Evolutionary conservation across 2,888 invertebrate genomes (phyloP), one percentile per base, ranked within the genome.

Genomic region (Odontocerum albicorne): DNA sequence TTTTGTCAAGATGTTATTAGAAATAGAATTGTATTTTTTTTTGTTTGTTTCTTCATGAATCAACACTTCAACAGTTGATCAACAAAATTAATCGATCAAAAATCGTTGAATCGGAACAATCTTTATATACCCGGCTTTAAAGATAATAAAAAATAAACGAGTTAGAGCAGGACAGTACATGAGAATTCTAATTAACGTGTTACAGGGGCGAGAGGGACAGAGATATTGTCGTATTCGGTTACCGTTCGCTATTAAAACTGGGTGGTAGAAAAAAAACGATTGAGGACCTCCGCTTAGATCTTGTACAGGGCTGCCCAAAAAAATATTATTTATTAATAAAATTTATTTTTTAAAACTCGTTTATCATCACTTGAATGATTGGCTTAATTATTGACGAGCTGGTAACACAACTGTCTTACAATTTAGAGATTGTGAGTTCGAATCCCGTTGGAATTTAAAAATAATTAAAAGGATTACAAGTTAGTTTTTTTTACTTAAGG

Each of bases 211-310:
- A 49, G 42, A 40, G 42, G 21, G 49, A 49, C 42, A 21, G 49
- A 17, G 40, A 16, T 19, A 40, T 39, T 49, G 49, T 49, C 44
- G 44, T 27, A 22, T 27, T 44, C 27, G 27, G 44, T 22, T 44
- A 44, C 32, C 12, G 27, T 27, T 17, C 22, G 32, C 44, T 27
- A 44, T 44, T 44, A 44, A 44, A 44, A 44, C 44, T 44, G 44
- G 44, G 44, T 44, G 44, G 44, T 33, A 44, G 17, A 44, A 44
- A 44, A 44, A 44, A 44, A n/a, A 44, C 31, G 31, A 13, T 16
- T 16, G 17, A n/a, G 44, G 44, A 44, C 44, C 44, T 44, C 44
- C 44, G 44, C 44, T 44, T 44, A 44, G 44, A 44, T 16, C 15
- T n/a, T n/a, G n/a, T 16, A 32, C 32, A 44, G 44, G 44, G 44